Conservation (phyloP, 2,888 invertebrate genomes). For the Lumbricus terrestris region DNA sequence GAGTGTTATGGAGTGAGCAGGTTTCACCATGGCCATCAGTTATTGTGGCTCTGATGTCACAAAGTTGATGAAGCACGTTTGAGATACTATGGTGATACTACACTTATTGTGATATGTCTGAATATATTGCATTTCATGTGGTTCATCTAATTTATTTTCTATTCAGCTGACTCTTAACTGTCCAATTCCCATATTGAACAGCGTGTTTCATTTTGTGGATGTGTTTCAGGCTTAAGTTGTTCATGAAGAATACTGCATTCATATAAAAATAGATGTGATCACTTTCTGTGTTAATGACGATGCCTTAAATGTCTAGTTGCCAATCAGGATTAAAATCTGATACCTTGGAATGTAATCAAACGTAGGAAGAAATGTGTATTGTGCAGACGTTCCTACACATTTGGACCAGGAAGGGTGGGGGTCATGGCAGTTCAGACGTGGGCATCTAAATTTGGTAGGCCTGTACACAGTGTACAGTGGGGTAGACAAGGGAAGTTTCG, state of each 20-base stretch:
- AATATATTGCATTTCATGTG: not conserved
- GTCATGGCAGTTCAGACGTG: too few relatives aligned
- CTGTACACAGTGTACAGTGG: too few relatives aligned
- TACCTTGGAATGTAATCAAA: not conserved
- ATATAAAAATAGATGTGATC: not conserved
- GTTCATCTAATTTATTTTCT: conserved; percentile 3
- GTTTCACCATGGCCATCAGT: not conserved
- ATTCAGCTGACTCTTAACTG: not conserved
- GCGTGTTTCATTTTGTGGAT: not conserved
- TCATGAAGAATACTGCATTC: conserved; percentile 3
- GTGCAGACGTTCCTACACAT: too few relatives aligned
- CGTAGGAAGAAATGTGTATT: too few relatives aligned
- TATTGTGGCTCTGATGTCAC: not conserved
- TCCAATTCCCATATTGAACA: not conserved
- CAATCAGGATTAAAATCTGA: not conserved
- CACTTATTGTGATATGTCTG: not conserved
- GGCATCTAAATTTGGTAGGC: too few relatives aligned
- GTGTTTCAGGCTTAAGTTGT: not conserved
- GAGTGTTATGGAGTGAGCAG: not conserved
- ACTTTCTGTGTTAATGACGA: not conserved
- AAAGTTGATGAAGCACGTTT: not conserved
- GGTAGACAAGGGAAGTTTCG: too few relatives aligned
- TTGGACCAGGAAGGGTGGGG: too few relatives aligned
- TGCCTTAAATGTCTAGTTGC: not conserved
- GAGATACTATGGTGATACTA: not conserved